A percentile compares a stretch with the other conserved stretches of the same genome.
Conservation (phyloP, 2,888 invertebrate species). For the Pterobdella sp. region DNA sequence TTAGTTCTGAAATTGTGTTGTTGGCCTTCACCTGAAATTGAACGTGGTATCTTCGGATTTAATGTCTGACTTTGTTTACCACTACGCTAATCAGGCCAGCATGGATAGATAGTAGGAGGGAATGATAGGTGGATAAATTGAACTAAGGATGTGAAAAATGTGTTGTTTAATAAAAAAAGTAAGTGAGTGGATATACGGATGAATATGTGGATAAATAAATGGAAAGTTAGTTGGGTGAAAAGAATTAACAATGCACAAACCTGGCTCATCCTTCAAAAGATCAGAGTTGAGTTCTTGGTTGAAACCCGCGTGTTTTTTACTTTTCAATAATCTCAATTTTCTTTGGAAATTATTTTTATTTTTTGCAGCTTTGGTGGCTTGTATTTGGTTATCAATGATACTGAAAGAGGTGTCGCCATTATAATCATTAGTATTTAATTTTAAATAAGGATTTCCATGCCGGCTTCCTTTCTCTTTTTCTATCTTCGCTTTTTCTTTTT, state of each 20-base stretch:
- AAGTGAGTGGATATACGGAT: background rate
- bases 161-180: background rate
- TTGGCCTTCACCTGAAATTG: no score
- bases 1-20: no score
- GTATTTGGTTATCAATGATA: background rate
- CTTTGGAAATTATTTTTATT: background rate
- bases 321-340: background rate
- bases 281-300: background rate
- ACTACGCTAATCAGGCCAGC: no score
- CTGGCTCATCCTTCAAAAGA: constrained; percentile 15
- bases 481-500: no score
- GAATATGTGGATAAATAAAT: background rate
- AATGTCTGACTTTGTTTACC: no score
- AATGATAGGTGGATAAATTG: background rate
- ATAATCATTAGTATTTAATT: background rate
- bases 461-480: no score
- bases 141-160: background rate
- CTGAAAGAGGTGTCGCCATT: background rate
- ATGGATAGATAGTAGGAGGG: background rate
- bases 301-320: background rate
- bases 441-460: background rate
- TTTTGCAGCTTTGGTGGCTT: no score
- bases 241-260: background rate
- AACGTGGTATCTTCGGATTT: no score
- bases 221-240: background rate